Evolutionary conservation across 2,888 invertebrate genomes (phyloP), one percentile per base, ranked within the genome.

Genomic region (Metalampra italica): DNA sequence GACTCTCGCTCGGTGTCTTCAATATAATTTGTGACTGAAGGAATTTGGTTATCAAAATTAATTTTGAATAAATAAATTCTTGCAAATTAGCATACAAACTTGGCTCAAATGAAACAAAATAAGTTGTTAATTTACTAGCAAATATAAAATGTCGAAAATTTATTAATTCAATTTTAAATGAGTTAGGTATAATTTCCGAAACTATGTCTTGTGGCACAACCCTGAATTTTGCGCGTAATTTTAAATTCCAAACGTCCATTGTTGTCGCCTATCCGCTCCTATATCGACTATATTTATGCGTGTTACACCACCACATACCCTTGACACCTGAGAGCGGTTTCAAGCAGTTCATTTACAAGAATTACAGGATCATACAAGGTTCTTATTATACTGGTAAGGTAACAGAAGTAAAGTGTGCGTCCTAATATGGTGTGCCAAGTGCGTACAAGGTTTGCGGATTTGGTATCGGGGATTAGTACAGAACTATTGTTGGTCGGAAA

Each of bases 191-290:
- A 5, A 22, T 22, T 22, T 3, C 22, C 22, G 2, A 22, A 22
- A 22, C 22, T 22, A 22, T 22, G 22, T 22, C 22, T 22, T 2
- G 3, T 22, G 2, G 51, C 65, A 57, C 78, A 75, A 51, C 78
- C 77, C 78, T 81, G 69, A 68, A 76, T 71, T 75, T 77, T 68
- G 71, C 75, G 69, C 76, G 73, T 74, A 79, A 83, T 83, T 84
- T 84, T 72, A 82, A 83, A 84, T 83, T 84, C 82, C 74, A 61
- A 78, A 68, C 71, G 64, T 65, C 81, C 77, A 81, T 82, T 82
- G 82, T 82, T 74, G 79, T 75, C 75, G 75, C 79, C 78, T 80
- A 80, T 81, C 75, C 72, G 62, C 60, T 70, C 60, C 73, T 74
- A 75, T 71, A 82, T 82, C 78, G 75, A 67, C 66, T 68, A 66